phyloP scores from a whole-genome alignment of 2,113 vertebrate genomes.

The Phaetusa simplex region DNA sequence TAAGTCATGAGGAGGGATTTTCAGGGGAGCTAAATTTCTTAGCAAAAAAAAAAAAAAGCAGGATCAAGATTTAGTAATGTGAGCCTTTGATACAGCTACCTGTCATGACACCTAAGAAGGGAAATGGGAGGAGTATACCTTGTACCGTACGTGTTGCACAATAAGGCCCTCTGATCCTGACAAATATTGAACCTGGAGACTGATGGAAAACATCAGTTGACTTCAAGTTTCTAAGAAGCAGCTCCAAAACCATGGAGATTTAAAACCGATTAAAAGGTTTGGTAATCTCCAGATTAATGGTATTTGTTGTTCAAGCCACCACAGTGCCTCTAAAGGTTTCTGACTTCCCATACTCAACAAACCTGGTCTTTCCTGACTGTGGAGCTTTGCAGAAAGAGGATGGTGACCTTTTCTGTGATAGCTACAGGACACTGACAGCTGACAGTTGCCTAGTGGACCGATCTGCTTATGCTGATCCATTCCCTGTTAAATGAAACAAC shows the following conservation, averaged over 20 bases:
- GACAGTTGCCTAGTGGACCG: not conserved
- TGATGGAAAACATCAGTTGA: not conserved
- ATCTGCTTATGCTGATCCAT: not conserved
- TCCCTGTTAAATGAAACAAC: not conserved
- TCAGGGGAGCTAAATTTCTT: not conserved
- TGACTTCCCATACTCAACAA: not conserved
- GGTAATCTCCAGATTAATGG: not conserved
- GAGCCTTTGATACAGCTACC: not conserved
- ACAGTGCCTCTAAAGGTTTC: not conserved
- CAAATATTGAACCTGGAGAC: not conserved
- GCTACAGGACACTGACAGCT: not conserved
- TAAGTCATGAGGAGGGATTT: not conserved
- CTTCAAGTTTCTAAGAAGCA: not conserved
- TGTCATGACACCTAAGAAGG: not conserved
- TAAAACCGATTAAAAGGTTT: conserved; percentile 5
- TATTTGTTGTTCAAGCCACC: not conserved
- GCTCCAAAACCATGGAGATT: not conserved
- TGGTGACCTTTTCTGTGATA: not conserved
- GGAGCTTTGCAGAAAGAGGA: not conserved
- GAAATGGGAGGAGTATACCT: not conserved
- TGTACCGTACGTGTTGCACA: rapidly evolving
- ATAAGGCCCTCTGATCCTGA: not conserved
- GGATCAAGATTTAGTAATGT: not conserved
- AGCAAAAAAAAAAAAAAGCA: not conserved
- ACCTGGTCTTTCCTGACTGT: not conserved